A percentile compares a stretch with the other conserved stretches of the same genome.
phyloP scores from a whole-genome alignment of 1,140 invertebrate genomes.

The Brachystomella parvula region DNA sequence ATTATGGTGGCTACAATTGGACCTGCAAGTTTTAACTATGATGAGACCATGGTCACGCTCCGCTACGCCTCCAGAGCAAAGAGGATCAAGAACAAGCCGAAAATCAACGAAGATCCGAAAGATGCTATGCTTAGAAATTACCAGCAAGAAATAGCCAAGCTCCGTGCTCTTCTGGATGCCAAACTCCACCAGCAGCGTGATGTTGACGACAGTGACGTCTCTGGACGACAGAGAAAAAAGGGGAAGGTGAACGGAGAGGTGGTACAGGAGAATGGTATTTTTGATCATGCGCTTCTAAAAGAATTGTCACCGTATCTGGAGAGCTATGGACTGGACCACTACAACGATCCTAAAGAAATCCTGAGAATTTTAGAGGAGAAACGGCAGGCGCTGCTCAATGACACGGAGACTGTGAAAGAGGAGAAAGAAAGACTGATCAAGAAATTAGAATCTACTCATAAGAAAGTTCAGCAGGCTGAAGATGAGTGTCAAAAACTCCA shows the following conservation, averaged over 20 bases:
- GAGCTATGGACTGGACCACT: constrained; percentile 26
- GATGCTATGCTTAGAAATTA: constrained; percentile 80
- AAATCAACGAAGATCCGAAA: constrained; percentile 92
- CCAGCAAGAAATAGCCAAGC: constrained; percentile 71
- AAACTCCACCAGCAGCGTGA: constrained; percentile 33
- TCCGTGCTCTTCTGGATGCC: constrained; percentile 44
- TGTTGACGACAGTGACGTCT: constrained; percentile 37
- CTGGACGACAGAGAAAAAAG: constrained; percentile 5
- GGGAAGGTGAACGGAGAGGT: neutral
- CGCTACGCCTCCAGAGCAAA: constrained; percentile 89
- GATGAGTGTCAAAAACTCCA: constrained; percentile 50
- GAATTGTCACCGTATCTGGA: constrained; percentile 34
- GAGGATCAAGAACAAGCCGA: constrained; percentile 90
- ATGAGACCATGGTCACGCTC: constrained; percentile 86
- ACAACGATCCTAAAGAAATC: constrained; percentile 32
- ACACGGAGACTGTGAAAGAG: constrained; percentile 47
- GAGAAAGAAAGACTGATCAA: constrained; percentile 56
- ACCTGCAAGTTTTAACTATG: constrained; percentile 90
- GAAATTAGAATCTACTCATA: constrained; percentile 53
- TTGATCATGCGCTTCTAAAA: constrained; percentile 35
- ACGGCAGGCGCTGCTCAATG: constrained; percentile 47
- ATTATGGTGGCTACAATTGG: constrained; percentile 96
- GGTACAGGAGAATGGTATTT: constrained; percentile 20
- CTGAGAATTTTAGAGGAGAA: constrained; percentile 46
- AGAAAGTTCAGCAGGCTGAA: constrained; percentile 49